Conservation (phyloP, 2,113 vertebrate species). For the Collichthys lucidus region DNA sequence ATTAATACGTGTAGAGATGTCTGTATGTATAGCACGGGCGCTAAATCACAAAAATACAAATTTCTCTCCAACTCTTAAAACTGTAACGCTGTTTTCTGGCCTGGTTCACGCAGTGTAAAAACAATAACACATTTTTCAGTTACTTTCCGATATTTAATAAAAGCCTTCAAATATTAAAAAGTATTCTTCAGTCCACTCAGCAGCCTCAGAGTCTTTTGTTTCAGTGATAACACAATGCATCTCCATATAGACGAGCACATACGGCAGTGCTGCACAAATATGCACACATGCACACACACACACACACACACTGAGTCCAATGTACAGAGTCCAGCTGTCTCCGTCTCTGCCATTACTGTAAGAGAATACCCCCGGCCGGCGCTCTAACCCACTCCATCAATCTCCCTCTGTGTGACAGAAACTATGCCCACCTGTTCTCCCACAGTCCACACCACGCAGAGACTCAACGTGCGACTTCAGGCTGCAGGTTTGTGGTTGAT, state of each 20-base stretch:
- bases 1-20: no score
- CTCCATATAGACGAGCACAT: constrained; percentile 40
- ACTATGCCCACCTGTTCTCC: constrained; percentile 86
- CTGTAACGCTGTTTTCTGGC: no score
- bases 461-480: constrained; percentile 27
- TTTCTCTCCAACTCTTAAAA: no score
- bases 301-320: constrained; percentile 58
- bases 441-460: constrained; percentile 64
- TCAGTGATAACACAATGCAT: constrained; percentile 49
- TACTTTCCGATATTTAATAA: background rate
- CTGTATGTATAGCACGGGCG: no score
- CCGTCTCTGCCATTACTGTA: constrained; percentile 72
- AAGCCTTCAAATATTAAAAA: background rate
- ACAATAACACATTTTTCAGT: background rate
- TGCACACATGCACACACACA: constrained; percentile 53
- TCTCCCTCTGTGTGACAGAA: constrained; percentile 82
- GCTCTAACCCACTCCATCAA: constrained; percentile 80
- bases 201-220: constrained; percentile 22
- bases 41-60: no score
- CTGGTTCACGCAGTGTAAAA: no score
- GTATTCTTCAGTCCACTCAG: background rate
- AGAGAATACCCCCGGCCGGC: constrained; percentile 71
- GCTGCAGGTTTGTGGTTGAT: constrained; percentile 54
- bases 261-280: constrained; percentile 47
- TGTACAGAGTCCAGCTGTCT: constrained; percentile 76